These are phyloP conservation scores for Loris lydekkerianus DNA, from an alignment of 2,797 vertebrate genomes.

Conservation along the genomic window DNA sequence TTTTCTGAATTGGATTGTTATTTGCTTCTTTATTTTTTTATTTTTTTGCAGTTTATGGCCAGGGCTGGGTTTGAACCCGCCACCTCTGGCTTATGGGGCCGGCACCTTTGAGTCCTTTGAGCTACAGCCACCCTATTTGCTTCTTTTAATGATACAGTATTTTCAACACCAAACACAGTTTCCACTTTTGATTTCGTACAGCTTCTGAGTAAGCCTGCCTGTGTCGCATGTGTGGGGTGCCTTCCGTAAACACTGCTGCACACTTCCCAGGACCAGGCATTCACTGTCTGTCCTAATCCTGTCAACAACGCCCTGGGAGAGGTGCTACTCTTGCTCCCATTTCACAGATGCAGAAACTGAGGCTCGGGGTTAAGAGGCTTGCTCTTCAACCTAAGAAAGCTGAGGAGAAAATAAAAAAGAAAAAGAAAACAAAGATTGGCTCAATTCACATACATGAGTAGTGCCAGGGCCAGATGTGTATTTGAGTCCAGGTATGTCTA, in stretches of 20 bases:
- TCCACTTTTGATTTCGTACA: not conserved
- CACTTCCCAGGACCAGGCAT: not conserved
- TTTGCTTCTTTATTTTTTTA: not conserved
- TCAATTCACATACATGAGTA: not conserved
- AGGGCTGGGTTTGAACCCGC: too few relatives aligned
- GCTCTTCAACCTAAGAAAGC: not conserved
- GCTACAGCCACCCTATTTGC: not conserved
- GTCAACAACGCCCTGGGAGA: not conserved
- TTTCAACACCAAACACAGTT: not conserved
- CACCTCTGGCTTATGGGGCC: too few relatives aligned
- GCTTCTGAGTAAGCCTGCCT: not conserved
- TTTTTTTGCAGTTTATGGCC: too few relatives aligned
- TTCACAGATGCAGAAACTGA: not conserved
- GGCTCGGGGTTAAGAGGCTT: not conserved
- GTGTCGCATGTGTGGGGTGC: not conserved
- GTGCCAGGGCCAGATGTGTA: not conserved
- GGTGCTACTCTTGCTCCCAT: not conserved
- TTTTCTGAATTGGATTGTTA: conserved; percentile 77
- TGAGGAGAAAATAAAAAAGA: not conserved
- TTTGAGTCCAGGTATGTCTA: not conserved
- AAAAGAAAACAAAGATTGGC: not conserved
- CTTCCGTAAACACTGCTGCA: not conserved
- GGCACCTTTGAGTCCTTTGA: too few relatives aligned
- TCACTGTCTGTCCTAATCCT: not conserved
- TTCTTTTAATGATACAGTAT: not conserved